phyloP scores from a whole-genome alignment of 2,888 invertebrate genomes.

The Adela reaumurella region DNA sequence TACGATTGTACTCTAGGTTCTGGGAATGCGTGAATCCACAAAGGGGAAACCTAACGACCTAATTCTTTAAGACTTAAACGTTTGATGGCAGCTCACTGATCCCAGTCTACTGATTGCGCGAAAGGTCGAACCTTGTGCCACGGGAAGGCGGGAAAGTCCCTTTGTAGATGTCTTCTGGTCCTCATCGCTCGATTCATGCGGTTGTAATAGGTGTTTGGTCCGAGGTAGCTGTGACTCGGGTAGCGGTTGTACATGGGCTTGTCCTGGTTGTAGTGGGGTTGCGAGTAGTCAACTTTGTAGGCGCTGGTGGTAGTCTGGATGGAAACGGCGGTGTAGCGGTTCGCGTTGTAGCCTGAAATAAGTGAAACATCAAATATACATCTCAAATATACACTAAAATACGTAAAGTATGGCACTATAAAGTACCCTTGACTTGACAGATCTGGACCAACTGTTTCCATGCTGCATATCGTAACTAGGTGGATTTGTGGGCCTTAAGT shows the following conservation, averaged over 20 bases:
- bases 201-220: constrained; percentile 36
- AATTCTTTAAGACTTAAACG: not conserved
- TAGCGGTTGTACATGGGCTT: constrained; percentile 48
- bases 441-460: no score
- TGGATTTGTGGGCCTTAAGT: no score
- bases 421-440: no score
- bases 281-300: constrained; percentile 51
- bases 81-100: constrained; percentile 22
- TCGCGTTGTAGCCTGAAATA: constrained; percentile 42
- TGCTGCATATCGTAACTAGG: no score
- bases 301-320: constrained; percentile 45
- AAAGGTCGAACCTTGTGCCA: constrained; percentile 75
- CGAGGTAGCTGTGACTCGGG: constrained; percentile 33
- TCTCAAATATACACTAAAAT: no score
- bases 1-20: not conserved
- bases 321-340: constrained; percentile 27
- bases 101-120: constrained; percentile 66
- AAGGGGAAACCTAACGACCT: not conserved
- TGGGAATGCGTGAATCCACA: not conserved
- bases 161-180: constrained; percentile 20
- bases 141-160: constrained; percentile 63
- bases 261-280: constrained; percentile 37
- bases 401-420: no score
- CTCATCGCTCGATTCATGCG: constrained; percentile 39
- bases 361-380: no score